phyloP scores from a whole-genome alignment of 2,888 invertebrate species.

The Timema cristinae region DNA sequence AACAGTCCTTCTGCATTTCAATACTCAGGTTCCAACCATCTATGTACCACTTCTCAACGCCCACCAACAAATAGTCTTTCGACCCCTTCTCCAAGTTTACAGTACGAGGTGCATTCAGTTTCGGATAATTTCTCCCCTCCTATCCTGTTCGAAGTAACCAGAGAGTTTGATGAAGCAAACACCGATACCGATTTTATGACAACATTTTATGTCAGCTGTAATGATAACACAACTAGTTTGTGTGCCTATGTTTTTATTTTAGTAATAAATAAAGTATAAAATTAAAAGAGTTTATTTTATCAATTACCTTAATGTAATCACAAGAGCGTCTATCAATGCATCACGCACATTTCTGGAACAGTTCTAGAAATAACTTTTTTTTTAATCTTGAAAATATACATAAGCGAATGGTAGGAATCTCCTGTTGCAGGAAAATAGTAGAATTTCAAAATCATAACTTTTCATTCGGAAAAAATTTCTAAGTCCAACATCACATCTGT shows the following conservation, averaged over 20 bases:
- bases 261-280: background rate
- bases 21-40: too few relatives aligned
- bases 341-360: background rate
- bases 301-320: background rate
- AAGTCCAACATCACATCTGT: slow-evolving; percentile 6
- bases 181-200: too few relatives aligned
- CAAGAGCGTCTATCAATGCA: background rate
- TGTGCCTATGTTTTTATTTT: background rate
- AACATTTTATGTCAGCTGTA: too few relatives aligned
- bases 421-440: background rate
- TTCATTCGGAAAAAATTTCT: slow-evolving; percentile 11
- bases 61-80: too few relatives aligned
- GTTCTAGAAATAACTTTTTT: background rate
- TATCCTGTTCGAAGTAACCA: too few relatives aligned
- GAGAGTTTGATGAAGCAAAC: too few relatives aligned
- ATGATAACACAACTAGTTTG: too few relatives aligned
- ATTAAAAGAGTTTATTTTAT: background rate
- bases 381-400: background rate
- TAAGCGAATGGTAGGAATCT: background rate
- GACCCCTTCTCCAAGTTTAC: too few relatives aligned
- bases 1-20: too few relatives aligned
- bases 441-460: slow-evolving; percentile 8
- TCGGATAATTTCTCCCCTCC: too few relatives aligned
- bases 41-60: too few relatives aligned
- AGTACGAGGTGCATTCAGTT: too few relatives aligned